A percentile compares a stretch with the other conserved stretches of the same genome.
Conservation (phyloP, 2,113 vertebrate genomes). For the Stegastes partitus region DNA sequence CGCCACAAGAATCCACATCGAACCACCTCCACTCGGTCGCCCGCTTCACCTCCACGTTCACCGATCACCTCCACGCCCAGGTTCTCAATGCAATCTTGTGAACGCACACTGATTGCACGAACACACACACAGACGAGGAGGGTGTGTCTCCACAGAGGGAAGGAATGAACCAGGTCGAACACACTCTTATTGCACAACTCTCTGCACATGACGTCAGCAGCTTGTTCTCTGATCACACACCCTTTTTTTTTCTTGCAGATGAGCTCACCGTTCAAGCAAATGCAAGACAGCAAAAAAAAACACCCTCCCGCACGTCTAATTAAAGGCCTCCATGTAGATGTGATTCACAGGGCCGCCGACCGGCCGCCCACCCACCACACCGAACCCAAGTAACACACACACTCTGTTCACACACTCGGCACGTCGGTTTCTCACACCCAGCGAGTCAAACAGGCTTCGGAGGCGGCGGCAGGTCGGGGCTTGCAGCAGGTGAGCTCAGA, state of each 20-base stretch:
- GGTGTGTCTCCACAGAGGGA: constrained; percentile 59
- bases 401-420: not conserved
- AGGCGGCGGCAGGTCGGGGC: constrained; percentile 13
- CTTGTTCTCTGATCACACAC: constrained; percentile 26
- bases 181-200: constrained; percentile 56
- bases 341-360: not conserved
- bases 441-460: constrained; percentile 10
- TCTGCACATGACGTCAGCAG: constrained; percentile 35
- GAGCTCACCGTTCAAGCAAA: constrained; percentile 29
- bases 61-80: constrained; percentile 18
- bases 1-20: not conserved
- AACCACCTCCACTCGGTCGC: constrained; percentile 17
- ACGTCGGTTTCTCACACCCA: constrained; percentile 33
- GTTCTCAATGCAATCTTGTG: not conserved
- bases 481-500: constrained; percentile 15
- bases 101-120: not conserved
- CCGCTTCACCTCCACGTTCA: not conserved
- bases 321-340: too few species aligned
- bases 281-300: too few species aligned
- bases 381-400: not conserved
- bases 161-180: constrained; percentile 33
- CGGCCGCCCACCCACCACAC: not conserved
- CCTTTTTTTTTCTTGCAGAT: constrained; percentile 5
- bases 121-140: constrained; percentile 1
- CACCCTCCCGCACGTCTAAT: too few species aligned